Conservation (phyloP, 2,888 invertebrate species). For the Apotomis capreana region DNA sequence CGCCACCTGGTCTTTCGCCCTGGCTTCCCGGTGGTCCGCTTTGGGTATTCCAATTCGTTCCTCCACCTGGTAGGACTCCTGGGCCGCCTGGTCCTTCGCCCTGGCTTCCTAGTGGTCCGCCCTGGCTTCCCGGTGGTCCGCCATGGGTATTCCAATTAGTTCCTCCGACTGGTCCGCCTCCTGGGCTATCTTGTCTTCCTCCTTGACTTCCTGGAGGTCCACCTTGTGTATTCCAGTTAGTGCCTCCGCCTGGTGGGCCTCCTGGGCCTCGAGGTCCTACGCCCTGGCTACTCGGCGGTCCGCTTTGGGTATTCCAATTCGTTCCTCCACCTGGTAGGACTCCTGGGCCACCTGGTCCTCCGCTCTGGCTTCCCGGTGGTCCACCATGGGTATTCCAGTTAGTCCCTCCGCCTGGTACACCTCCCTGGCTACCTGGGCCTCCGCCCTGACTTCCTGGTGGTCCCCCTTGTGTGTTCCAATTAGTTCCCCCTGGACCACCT, state of each 20-base stretch:
- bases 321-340: conserved; percentile 15
- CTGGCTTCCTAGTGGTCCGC: conserved; percentile 29
- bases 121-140: background rate
- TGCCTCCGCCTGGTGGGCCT: conserved; percentile 42
- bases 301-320: conserved; percentile 2
- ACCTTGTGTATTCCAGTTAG: conserved; percentile 26
- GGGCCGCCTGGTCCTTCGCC: conserved; percentile 30
- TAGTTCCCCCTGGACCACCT: conserved; percentile 35
- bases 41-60: background rate
- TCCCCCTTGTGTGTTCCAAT: background rate
- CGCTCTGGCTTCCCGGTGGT: conserved; percentile 37
- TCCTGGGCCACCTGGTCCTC: conserved; percentile 40
- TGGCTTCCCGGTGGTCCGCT: conserved; percentile 19
- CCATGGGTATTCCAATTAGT: conserved; percentile 27
- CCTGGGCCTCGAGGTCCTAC: conserved; percentile 22
- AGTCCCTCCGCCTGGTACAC: background rate
- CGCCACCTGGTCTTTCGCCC: conserved; percentile 3
- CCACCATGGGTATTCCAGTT: conserved; percentile 9
- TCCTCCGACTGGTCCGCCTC: conserved; percentile 41
- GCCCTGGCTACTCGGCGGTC: conserved; percentile 16
- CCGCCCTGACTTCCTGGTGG: background rate
- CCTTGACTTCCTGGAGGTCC: conserved; percentile 27
- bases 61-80: background rate
- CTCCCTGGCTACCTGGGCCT: conserved; percentile 7
- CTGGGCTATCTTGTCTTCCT: conserved; percentile 34